A percentile compares a stretch with the other conserved stretches of the same genome.
Conservation (phyloP, 2,113 vertebrate genomes). For the Aramus guarauna region DNA sequence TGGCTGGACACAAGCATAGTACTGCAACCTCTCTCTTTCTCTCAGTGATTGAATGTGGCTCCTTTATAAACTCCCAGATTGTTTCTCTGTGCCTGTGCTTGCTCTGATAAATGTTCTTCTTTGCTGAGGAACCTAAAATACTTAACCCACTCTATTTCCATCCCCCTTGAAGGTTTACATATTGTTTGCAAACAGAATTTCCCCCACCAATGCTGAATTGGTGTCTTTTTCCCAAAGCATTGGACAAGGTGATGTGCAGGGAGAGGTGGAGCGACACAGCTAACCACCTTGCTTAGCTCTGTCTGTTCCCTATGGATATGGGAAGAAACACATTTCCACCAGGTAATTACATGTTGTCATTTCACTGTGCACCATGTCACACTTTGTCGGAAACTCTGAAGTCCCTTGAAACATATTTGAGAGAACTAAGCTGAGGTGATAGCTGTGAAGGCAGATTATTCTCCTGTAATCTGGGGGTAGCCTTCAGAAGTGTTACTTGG, state of each 20-base stretch:
- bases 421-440: not conserved
- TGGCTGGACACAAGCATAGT: not conserved
- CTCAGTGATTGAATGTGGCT: not conserved
- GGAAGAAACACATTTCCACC: not conserved
- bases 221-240: not conserved
- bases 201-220: not conserved
- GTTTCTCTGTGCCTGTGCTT: not conserved
- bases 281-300: not conserved
- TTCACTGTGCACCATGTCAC: not conserved
- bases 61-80: not conserved
- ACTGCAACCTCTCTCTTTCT: not conserved
- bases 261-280: not conserved
- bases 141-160: not conserved
- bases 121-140: not conserved
- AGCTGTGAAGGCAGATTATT: not conserved
- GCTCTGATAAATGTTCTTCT: not conserved
- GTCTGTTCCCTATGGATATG: not conserved
- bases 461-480: not conserved
- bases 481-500: not conserved
- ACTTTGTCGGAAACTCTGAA: not conserved
- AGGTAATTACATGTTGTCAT: constrained; percentile 24
- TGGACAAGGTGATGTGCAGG: not conserved
- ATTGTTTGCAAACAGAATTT: not conserved
- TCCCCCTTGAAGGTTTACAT: not conserved
- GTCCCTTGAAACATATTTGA: not conserved